These are phyloP conservation scores for Thaumetopoea pityocampa DNA, from an alignment of 1,140 invertebrate species.

Conservation along the genomic window DNA sequence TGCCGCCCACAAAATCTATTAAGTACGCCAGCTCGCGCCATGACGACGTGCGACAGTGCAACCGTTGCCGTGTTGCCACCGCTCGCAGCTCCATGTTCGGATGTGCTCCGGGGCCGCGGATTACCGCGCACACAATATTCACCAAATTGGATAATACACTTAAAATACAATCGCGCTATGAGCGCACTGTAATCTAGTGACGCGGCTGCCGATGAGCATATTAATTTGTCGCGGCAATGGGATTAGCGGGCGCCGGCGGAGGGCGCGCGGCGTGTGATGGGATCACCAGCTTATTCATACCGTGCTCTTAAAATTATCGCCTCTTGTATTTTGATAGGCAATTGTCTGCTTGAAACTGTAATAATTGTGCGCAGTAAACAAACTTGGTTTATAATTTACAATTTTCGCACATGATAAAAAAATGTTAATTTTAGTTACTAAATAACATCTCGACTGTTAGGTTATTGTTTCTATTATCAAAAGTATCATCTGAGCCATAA, in stretches of 20 bases:
- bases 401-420: too few relatives aligned
- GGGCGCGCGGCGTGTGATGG: constrained; percentile 33
- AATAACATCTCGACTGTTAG: too few relatives aligned
- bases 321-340: constrained; percentile 25
- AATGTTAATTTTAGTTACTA: too few relatives aligned
- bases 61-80: constrained; percentile 38
- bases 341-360: constrained; percentile 3
- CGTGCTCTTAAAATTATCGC: constrained; percentile 30
- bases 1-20: constrained; percentile 70
- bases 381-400: not conserved
- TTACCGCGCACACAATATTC: constrained; percentile 70
- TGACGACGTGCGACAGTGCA: constrained; percentile 55
- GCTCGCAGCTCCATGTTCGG: constrained; percentile 45
- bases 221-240: constrained; percentile 70
- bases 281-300: constrained; percentile 40
- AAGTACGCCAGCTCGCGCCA: constrained; percentile 64
- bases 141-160: constrained; percentile 75
- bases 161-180: constrained; percentile 73
- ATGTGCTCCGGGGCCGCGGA: constrained; percentile 51
- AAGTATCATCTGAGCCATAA: too few relatives aligned
- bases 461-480: too few relatives aligned
- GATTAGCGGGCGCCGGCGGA: constrained; percentile 44
- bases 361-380: not conserved
- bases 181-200: constrained; percentile 69
- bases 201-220: constrained; percentile 71